Evolutionary conservation across 2,888 invertebrate species (phyloP).

Genomic region (Onthophagus sagittarius): DNA sequence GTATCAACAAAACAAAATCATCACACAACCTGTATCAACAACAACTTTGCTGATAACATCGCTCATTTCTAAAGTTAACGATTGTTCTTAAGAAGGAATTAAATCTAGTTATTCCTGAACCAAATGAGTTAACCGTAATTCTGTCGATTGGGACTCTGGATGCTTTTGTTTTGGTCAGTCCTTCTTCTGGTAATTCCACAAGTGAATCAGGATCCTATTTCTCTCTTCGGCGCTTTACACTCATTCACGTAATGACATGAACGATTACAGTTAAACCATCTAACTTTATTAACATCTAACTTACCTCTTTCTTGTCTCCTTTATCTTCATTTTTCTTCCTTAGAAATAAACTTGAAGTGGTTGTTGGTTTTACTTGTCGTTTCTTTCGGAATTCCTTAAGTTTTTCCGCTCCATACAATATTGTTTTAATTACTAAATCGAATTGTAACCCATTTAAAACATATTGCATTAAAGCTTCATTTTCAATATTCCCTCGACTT

Average conservation of each 20-base stretch:
- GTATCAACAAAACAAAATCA: neutral
- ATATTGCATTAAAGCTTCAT: constrained; percentile 2
- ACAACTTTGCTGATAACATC: neutral
- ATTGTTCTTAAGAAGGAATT: constrained; percentile 6
- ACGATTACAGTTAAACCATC: neutral
- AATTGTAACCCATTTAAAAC: neutral
- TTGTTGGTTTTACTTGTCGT: neutral
- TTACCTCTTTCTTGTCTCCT: neutral
- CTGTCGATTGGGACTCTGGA: neutral
- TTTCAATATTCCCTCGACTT: constrained; percentile 2
- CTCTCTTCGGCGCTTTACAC: no score
- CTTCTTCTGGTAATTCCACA: constrained; percentile 1
- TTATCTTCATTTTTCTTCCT: neutral
- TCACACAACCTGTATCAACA: constrained; percentile 7
- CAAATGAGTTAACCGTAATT: no score
- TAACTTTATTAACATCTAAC: neutral
- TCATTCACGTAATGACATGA: no score
- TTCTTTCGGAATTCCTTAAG: no score
- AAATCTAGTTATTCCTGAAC: neutral
- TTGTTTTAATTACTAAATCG: neutral
- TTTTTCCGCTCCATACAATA: no score
- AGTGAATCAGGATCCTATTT: neutral
- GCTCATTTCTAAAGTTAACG: neutral
- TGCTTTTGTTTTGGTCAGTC: constrained; percentile 2
- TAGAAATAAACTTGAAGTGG: neutral